phyloP scores from a whole-genome alignment of 1,140 invertebrate genomes.

The Lanistes nyassanus region DNA sequence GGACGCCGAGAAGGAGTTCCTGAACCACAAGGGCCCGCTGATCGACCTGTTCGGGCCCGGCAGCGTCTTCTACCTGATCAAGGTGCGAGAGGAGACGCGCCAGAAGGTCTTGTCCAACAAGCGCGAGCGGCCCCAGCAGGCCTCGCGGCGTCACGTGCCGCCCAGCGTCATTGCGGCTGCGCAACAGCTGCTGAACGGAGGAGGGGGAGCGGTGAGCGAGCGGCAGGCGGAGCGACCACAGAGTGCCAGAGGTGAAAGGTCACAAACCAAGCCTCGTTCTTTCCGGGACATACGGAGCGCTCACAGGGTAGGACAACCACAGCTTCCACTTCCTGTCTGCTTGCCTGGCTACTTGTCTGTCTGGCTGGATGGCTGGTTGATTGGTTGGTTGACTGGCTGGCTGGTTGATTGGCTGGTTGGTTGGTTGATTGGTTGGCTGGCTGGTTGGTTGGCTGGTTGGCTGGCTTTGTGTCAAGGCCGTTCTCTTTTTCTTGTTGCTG shows the following conservation, averaged over 20 bases:
- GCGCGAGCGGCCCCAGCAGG: neutral
- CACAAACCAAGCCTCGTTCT: neutral
- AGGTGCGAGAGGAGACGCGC: constrained; percentile 24
- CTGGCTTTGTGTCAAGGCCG: neutral
- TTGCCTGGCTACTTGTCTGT: too few relatives aligned
- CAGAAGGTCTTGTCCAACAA: constrained; percentile 12
- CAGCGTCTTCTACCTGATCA: constrained; percentile 62
- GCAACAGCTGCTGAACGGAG: constrained; percentile 16
- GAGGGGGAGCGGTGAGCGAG: neutral
- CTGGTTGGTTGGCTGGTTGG: too few relatives aligned
- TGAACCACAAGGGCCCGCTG: constrained; percentile 57
- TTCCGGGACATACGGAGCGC: constrained; percentile 20
- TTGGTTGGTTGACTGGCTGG: too few relatives aligned
- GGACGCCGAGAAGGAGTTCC: constrained; percentile 51
- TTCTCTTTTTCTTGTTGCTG: neutral
- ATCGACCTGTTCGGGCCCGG: constrained; percentile 61
- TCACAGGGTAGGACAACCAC: neutral
- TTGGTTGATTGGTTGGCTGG: too few relatives aligned
- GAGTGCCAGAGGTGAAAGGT: constrained; percentile 7
- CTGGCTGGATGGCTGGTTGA: too few relatives aligned
- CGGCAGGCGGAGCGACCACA: neutral
- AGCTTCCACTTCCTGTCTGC: neutral
- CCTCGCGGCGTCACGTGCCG: neutral
- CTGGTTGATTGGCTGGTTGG: too few relatives aligned
- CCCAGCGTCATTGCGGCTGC: constrained; percentile 10